Evolutionary conservation across 2,797 vertebrate species (phyloP), one percentile per base, ranked within the genome.

Genomic region (Enoplosus armatus): DNA sequence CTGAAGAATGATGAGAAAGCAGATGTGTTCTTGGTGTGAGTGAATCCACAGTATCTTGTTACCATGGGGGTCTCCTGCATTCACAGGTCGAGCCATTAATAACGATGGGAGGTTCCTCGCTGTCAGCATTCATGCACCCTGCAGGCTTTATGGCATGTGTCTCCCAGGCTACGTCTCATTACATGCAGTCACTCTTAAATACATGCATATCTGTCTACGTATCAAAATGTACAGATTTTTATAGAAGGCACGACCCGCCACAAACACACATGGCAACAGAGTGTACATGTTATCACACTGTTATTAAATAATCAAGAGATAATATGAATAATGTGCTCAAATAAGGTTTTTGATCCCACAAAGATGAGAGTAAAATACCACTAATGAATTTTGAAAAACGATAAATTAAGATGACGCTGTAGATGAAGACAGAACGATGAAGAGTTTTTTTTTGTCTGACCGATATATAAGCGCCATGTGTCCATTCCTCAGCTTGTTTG

Each of bases 111-210:
- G 83, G 86, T 82, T 90, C 82, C 89, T 86, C 27, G 45, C 87
- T 85, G 90, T 94, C 92, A 93, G 87, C 82, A 61, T 83, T 88
- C 84, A 59, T 85, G 78, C 83, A 68, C 65, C 84, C 83, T 75
- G 72, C 74, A 75, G 75, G 79, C 85, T 89, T 86, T 75, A 73
- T 54, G 86, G 66, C 78, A 75, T 88, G 74, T 62, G 75, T 82
- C 74, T 67, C 78, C 51, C 69, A 58, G 74, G 66, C 72, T 79
- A 65, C 3, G 31, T 58, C 80, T 80, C 43, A 64, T 65, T 79
- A 60, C 73, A 80, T 56, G 31, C 26, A 41, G 48, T 65, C 79
- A 65, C 27, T 56, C 31, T 50, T 48, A 75, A 79, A 18, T 67
- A 67, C 63, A 60, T 53, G 29, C 47, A 56, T 71, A 3, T 71